Evolutionary conservation across 2,797 vertebrate species (phyloP).

Genomic region (Ctenopoma kingsleyae): DNA sequence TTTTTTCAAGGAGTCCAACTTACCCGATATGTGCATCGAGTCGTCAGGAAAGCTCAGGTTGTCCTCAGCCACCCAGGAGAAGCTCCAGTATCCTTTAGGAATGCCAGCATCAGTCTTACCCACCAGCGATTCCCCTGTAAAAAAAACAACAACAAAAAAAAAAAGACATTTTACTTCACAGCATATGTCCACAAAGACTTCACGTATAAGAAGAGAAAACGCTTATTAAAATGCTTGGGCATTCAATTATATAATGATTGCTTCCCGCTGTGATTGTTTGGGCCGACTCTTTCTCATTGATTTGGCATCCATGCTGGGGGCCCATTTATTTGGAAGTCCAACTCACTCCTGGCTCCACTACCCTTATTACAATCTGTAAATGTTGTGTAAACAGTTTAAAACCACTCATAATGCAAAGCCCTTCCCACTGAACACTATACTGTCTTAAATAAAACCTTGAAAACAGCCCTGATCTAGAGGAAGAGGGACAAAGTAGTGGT

Average conservation of each 20-base stretch:
- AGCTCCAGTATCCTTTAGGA: constrained; percentile 85
- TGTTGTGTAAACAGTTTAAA: constrained; percentile 2
- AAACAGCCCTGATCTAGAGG: background rate
- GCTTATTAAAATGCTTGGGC: background rate
- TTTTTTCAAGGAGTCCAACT: constrained; percentile 49
- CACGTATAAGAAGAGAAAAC: background rate
- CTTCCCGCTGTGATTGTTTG: constrained; percentile 12
- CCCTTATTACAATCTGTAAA: constrained; percentile 1
- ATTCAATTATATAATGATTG: constrained; percentile 7
- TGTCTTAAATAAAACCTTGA: constrained; percentile 2
- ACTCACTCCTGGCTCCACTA: background rate
- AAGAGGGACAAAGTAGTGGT: background rate
- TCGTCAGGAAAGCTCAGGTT: constrained; percentile 77
- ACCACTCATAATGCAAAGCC: constrained; percentile 9
- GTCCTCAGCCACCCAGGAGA: constrained; percentile 87
- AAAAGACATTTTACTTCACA: constrained; percentile 36
- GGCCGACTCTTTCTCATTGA: background rate
- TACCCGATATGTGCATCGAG: constrained; percentile 71
- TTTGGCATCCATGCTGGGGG: constrained; percentile 8
- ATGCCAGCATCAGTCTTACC: constrained; percentile 50
- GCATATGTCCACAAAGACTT: background rate
- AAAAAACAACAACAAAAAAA: no score
- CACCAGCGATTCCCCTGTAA: constrained; percentile 68
- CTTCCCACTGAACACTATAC: background rate
- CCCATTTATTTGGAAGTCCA: background rate